A percentile compares a stretch with the other conserved stretches of the same genome.
These are phyloP conservation scores for Bos indicus DNA, from an alignment of 2,113 vertebrate genomes.

Conservation along the genomic window DNA sequence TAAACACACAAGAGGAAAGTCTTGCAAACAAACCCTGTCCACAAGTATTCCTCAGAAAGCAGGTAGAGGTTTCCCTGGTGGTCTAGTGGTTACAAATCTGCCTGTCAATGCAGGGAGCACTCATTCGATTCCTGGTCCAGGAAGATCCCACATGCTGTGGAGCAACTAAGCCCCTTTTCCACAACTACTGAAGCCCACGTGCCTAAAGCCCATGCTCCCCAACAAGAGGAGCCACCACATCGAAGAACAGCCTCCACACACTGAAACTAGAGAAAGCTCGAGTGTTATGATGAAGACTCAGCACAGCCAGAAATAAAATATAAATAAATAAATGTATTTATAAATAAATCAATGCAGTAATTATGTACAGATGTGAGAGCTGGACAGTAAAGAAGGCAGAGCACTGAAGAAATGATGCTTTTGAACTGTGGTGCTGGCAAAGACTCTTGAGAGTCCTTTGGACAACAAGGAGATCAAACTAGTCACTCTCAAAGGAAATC, in stretches of 20 bases:
- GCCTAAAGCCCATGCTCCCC: neutral
- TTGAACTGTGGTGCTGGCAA: neutral
- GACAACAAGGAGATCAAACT: neutral
- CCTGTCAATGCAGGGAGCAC: neutral
- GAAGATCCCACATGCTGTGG: neutral
- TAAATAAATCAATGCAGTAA: neutral
- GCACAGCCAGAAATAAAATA: neutral
- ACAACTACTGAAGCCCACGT: neutral
- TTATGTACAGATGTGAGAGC: neutral
- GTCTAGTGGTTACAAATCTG: neutral
- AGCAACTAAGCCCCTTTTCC: neutral
- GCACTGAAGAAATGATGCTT: neutral
- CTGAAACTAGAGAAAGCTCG: neutral
- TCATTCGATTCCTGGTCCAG: fast-evolving
- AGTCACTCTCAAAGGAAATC: neutral
- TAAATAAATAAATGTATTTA: neutral
- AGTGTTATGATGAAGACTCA: neutral
- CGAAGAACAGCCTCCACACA: neutral
- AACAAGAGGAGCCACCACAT: neutral
- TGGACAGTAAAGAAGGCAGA: neutral
- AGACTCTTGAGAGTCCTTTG: neutral
- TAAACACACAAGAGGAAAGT: neutral
- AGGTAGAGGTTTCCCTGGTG: neutral
- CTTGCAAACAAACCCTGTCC: neutral
- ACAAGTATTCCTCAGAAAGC: neutral